Conservation (phyloP, 2,888 invertebrate genomes). For the Caenorhabditis parvicauda region DNA sequence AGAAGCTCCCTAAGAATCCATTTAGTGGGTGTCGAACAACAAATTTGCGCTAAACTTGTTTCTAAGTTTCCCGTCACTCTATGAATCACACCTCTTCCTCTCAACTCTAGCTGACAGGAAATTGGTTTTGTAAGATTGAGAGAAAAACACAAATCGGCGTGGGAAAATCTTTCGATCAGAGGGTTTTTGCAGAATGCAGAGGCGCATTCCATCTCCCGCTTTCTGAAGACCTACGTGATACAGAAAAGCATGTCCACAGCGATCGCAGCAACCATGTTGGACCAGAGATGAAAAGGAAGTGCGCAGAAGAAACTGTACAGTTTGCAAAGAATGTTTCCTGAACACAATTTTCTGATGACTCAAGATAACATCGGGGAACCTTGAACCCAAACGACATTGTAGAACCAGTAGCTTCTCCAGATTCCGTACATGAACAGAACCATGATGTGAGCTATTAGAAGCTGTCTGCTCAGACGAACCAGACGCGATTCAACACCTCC, state of each 20-base stretch:
- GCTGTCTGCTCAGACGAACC: constrained; percentile 45
- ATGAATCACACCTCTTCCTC: no score
- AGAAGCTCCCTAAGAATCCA: no score
- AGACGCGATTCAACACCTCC: constrained; percentile 49
- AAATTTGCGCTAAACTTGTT: no score
- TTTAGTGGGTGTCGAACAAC: no score
- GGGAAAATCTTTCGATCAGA: no score
- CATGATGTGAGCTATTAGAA: constrained; percentile 54
- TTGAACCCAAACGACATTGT: constrained; percentile 50
- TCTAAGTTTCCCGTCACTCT: no score
- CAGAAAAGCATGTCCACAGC: constrained; percentile 58
- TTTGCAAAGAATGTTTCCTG: constrained; percentile 48
- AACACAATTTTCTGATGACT: neutral
- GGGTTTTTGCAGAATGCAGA: neutral
- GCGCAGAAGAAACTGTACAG: constrained; percentile 49
- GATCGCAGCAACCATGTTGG: constrained; percentile 56
- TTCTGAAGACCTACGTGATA: constrained; percentile 36
- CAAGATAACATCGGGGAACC: constrained; percentile 17
- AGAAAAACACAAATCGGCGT: neutral
- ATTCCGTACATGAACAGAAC: constrained; percentile 54
- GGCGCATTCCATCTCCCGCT: neutral
- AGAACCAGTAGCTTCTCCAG: constrained; percentile 56
- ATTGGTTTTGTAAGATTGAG: neutral
- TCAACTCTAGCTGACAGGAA: no score
- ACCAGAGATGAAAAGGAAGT: constrained; percentile 57